Conservation (phyloP, 2,113 vertebrate genomes). For the Microcebus tavaratra region DNA sequence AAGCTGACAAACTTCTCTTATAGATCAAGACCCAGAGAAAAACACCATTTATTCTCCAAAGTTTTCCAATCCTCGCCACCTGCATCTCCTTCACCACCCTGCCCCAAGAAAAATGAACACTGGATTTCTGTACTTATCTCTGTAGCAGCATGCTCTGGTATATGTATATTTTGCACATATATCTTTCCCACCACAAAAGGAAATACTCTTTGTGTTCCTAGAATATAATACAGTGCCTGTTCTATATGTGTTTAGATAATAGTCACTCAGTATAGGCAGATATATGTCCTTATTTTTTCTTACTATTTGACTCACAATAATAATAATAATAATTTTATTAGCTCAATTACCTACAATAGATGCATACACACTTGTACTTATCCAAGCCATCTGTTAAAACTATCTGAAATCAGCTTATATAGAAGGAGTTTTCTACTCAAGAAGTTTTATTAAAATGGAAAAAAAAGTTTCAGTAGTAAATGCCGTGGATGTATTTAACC, state of each 20-base stretch:
- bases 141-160: not conserved
- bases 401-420: not conserved
- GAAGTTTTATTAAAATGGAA: not conserved
- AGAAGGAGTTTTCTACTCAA: conserved; percentile 22
- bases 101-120: not conserved
- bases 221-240: not conserved
- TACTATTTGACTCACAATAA: not conserved
- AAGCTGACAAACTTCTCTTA: conserved; percentile 8
- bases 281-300: not conserved
- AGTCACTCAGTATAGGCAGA: not conserved
- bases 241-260: not conserved
- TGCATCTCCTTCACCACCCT: not conserved
- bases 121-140: not conserved
- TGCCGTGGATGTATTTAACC: not conserved
- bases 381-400: conserved; percentile 37
- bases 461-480: not conserved
- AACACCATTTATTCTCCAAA: not conserved
- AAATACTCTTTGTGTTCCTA: not conserved
- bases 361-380: not conserved
- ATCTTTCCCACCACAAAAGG: not conserved
- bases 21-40: conserved; percentile 5
- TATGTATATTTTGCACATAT: not conserved
- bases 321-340: not conserved
- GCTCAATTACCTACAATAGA: not conserved
- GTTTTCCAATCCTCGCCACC: not conserved